Conservation (phyloP, 2,888 invertebrate genomes). For the Sarcophaga rosellei region DNA sequence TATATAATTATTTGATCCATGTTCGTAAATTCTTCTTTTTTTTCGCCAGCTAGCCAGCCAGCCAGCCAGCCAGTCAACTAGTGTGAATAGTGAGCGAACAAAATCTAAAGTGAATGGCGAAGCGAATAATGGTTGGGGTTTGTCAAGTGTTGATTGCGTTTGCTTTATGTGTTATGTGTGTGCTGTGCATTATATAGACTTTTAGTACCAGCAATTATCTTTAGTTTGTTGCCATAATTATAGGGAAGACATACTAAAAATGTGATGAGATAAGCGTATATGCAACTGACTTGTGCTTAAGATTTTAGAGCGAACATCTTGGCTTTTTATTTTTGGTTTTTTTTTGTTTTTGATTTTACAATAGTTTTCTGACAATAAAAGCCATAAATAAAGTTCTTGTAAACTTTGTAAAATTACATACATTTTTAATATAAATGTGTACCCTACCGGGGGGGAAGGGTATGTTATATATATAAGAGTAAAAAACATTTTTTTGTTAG, state of each 20-base stretch:
- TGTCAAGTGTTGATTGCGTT: constrained; percentile 64
- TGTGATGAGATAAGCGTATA: constrained; percentile 17
- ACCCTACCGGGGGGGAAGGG: too few relatives aligned
- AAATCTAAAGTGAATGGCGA: constrained; percentile 9
- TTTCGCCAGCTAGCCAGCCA: not conserved
- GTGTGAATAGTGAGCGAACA: not conserved
- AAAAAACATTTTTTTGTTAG: too few relatives aligned
- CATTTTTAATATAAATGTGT: too few relatives aligned
- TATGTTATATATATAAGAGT: too few relatives aligned
- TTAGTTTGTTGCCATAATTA: constrained; percentile 59
- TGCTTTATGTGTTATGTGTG: constrained; percentile 33
- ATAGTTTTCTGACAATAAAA: not conserved
- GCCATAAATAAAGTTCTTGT: not conserved
- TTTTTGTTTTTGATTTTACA: constrained; percentile 1
- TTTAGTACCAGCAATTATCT: constrained; percentile 53
- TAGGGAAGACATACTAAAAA: constrained; percentile 14
- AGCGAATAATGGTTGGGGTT: constrained; percentile 38
- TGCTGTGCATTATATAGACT: constrained; percentile 44
- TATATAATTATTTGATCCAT: constrained; percentile 62
- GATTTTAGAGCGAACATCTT: constrained; percentile 21
- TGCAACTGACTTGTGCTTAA: constrained; percentile 31
- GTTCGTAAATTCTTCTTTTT: constrained; percentile 8
- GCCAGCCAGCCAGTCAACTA: too few relatives aligned
- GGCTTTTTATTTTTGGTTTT: constrained; percentile 9
- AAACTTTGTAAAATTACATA: not conserved